Conservation (phyloP, 2,888 invertebrate species). For the Tryphoninae sp. region DNA sequence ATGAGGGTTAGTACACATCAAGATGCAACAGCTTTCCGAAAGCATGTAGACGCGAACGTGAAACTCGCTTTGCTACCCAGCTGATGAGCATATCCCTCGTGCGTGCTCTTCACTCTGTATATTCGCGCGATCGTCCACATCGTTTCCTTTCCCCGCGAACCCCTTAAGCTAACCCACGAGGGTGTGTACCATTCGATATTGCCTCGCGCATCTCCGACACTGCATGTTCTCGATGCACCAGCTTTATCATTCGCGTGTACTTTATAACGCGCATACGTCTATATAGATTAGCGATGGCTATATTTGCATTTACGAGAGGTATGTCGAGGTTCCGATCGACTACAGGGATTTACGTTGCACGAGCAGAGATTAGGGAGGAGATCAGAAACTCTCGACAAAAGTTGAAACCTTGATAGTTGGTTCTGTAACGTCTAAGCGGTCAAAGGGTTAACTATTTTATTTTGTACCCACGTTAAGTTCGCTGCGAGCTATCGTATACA, state of each 20-base stretch:
- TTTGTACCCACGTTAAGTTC: too few relatives aligned
- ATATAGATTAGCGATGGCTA: too few relatives aligned
- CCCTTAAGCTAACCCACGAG: conserved; percentile 3
- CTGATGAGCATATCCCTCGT: background rate
- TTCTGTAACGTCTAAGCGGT: too few relatives aligned
- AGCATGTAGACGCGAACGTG: conserved; percentile 53
- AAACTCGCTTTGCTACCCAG: background rate
- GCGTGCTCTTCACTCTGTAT: conserved; percentile 26
- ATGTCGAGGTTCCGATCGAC: too few relatives aligned
- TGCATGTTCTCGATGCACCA: conserved; percentile 8
- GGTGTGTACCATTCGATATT: conserved; percentile 40
- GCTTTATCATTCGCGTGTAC: background rate
- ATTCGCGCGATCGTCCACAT: conserved; percentile 55
- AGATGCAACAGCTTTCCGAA: conserved; percentile 60
- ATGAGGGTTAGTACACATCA: conserved; percentile 53
- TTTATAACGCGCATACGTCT: background rate
- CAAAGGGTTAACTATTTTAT: too few relatives aligned
- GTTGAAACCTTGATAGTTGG: too few relatives aligned
- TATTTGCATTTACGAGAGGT: too few relatives aligned
- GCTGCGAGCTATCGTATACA: too few relatives aligned
- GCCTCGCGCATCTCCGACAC: background rate
- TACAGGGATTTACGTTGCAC: too few relatives aligned
- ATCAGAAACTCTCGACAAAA: too few relatives aligned
- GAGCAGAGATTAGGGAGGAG: too few relatives aligned
- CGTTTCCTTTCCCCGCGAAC: background rate